phyloP scores from a whole-genome alignment of 2,888 invertebrate genomes.

The Macrosoma leucophasiata region DNA sequence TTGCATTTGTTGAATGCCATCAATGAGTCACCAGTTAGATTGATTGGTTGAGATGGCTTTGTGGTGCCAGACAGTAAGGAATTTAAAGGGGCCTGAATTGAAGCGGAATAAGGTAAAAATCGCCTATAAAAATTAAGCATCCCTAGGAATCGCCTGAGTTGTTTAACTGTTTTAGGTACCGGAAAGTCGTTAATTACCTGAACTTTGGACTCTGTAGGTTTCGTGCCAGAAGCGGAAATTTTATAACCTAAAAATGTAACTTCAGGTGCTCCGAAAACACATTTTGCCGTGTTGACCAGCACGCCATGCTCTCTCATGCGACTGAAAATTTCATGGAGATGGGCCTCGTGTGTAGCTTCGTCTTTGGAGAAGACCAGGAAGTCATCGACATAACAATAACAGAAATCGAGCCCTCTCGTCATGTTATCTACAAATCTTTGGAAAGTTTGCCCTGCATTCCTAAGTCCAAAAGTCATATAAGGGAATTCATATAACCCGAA shows the following conservation, averaged over 20 bases:
- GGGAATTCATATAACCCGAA: constrained; percentile 25
- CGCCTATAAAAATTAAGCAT: constrained; percentile 11
- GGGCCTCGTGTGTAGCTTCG: constrained; percentile 6
- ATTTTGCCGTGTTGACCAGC: constrained; percentile 17
- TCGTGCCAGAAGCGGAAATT: constrained; percentile 23
- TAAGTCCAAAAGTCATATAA: constrained; percentile 7
- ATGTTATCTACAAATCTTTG: constrained; percentile 6
- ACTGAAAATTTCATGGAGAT: constrained; percentile 18
- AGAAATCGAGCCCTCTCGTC: constrained; percentile 6
- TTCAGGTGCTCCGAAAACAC: constrained; percentile 10
- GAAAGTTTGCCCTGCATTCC: constrained; percentile 6
- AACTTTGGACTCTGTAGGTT: constrained; percentile 18
- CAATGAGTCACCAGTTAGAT: constrained; percentile 17
- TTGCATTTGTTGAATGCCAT: constrained; percentile 21
- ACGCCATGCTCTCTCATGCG: constrained; percentile 17
- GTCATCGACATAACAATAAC: constrained; percentile 4
- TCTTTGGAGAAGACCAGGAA: constrained; percentile 1
- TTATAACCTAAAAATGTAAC: constrained; percentile 22
- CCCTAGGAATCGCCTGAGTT: constrained; percentile 4
- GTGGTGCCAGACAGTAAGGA: constrained; percentile 12
- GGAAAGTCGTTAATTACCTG: constrained; percentile 4
- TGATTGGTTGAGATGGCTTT: constrained; percentile 18
- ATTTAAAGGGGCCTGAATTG: constrained; percentile 7
- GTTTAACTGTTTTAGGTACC: constrained; percentile 6
- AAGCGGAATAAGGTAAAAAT: constrained; percentile 7